Evolutionary conservation across 2,888 invertebrate species (phyloP).

Genomic region (Polydesmus complanatus): DNA sequence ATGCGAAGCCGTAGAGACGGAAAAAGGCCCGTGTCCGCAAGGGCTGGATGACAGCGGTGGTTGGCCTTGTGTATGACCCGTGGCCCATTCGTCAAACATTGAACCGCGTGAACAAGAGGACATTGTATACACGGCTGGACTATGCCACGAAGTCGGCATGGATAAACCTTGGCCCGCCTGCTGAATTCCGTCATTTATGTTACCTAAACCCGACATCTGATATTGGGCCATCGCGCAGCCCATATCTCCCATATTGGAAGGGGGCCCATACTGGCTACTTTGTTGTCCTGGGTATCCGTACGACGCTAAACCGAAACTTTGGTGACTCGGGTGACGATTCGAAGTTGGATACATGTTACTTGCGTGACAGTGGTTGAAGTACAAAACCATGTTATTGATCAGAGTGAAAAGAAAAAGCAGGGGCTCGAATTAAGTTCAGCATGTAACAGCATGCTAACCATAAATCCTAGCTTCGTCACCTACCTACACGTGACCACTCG

Average conservation of each 20-base stretch:
- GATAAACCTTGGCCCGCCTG: neutral
- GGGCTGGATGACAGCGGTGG: neutral
- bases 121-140: too few relatives aligned
- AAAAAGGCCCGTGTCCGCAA: conserved; percentile 1
- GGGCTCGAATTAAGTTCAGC: too few relatives aligned
- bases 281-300: conserved; percentile 6
- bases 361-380: neutral
- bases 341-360: conserved; percentile 9
- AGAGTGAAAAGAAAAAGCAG: neutral
- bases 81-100: neutral
- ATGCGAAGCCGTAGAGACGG: neutral
- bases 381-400: conserved; percentile 1
- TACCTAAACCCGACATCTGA: neutral
- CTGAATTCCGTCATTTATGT: neutral
- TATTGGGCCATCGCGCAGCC: neutral
- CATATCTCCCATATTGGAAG: neutral
- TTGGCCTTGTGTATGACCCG: neutral
- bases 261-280: neutral
- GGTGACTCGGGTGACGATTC: conserved; percentile 5
- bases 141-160: neutral
- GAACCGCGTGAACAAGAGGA: neutral
- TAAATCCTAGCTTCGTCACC: too few relatives aligned
- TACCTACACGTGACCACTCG: too few relatives aligned
- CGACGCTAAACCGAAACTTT: conserved; percentile 3
- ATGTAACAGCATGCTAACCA: too few relatives aligned